These are phyloP conservation scores for Coenobita brevimanus DNA, from an alignment of 1,140 invertebrate species.

Conservation along the genomic window DNA sequence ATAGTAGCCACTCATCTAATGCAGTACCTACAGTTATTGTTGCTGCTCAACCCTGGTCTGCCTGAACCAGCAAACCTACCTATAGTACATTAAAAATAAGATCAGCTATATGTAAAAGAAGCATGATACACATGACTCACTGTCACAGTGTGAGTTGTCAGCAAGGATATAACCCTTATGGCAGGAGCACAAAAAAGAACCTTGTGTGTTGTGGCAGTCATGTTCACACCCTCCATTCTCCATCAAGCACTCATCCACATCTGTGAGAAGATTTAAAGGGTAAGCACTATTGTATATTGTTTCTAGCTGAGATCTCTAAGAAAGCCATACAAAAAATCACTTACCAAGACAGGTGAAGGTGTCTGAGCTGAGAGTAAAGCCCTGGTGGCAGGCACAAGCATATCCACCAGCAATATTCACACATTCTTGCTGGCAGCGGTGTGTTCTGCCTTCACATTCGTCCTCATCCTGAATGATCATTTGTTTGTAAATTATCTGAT, in stretches of 20 bases:
- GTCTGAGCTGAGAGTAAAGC: slow-evolving; percentile 71
- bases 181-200: slow-evolving; percentile 77
- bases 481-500: too few relatives aligned
- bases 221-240: slow-evolving; percentile 75
- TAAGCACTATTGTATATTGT: too few relatives aligned
- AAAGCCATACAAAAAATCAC: neutral
- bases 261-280: slow-evolving; percentile 65
- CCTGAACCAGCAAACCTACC: too few relatives aligned
- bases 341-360: slow-evolving; percentile 71
- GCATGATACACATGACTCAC: too few relatives aligned
- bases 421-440: slow-evolving; percentile 72
- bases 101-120: too few relatives aligned
- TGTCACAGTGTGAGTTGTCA: slow-evolving; percentile 27
- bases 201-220: slow-evolving; percentile 74
- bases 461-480: slow-evolving; percentile 71
- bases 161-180: slow-evolving; percentile 37
- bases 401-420: slow-evolving; percentile 73
- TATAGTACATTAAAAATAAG: too few relatives aligned
- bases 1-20: too few relatives aligned
- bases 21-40: too few relatives aligned
- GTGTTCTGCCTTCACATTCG: slow-evolving; percentile 72
- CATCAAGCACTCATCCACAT: slow-evolving; percentile 73
- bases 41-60: too few relatives aligned
- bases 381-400: slow-evolving; percentile 72
- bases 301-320: too few relatives aligned